Conservation (phyloP, 2,113 vertebrate species). For the Nannospalax galili region DNA sequence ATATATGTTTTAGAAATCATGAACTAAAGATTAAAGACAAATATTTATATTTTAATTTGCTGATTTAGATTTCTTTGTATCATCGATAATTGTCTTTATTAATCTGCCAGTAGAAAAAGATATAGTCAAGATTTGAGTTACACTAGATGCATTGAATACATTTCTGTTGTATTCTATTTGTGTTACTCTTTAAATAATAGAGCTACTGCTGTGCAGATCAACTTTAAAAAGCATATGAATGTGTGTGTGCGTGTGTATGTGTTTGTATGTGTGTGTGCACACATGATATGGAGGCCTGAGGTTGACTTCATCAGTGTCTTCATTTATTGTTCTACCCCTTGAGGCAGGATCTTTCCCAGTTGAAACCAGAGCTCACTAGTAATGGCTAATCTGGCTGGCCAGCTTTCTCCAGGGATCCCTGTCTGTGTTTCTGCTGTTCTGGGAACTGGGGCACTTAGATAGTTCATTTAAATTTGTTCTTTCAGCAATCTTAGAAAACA, state of each 20-base stretch:
- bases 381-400: background rate
- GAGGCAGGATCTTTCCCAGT: background rate
- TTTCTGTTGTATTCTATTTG: background rate
- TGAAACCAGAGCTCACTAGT: background rate
- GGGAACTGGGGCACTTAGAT: background rate
- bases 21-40: conserved; percentile 25
- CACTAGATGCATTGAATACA: background rate
- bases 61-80: background rate
- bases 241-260: background rate
- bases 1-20: conserved; percentile 30
- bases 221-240: no score
- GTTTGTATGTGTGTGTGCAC: background rate
- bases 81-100: background rate
- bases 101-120: background rate
- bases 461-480: conserved; percentile 56
- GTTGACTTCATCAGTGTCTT: background rate
- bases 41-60: background rate
- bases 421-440: background rate
- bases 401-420: background rate
- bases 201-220: background rate
- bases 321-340: background rate
- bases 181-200: background rate
- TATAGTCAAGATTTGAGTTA: background rate
- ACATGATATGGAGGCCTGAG: background rate
- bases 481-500: background rate